phyloP scores from a whole-genome alignment of 2,888 invertebrate genomes.

The Keiferia lycopersicella region DNA sequence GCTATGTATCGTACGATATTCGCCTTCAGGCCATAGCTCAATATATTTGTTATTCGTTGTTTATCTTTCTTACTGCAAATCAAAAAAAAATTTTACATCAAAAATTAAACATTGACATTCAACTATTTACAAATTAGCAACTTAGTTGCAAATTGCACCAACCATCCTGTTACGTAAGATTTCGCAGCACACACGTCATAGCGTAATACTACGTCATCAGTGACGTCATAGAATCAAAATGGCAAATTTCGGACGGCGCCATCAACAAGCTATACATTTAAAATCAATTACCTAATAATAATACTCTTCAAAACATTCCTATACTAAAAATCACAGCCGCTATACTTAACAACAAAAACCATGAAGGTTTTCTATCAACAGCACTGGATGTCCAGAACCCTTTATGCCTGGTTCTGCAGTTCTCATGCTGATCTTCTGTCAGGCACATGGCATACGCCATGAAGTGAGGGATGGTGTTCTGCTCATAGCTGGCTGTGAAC shows the following conservation, averaged over 20 bases:
- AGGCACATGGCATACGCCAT: slow-evolving; percentile 88
- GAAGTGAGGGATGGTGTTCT: slow-evolving; percentile 88
- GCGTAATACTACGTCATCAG: background rate
- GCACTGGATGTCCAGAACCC: slow-evolving; percentile 42
- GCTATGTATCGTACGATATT: too few species aligned
- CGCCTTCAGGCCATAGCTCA: too few species aligned
- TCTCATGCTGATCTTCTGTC: slow-evolving; percentile 71
- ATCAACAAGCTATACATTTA: slow-evolving; percentile 14
- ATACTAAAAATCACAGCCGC: slow-evolving; percentile 54
- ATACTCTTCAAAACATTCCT: slow-evolving; percentile 33
- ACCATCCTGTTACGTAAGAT: background rate
- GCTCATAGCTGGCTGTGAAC: slow-evolving; percentile 89
- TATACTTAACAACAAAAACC: slow-evolving; percentile 35
- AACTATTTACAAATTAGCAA: too few species aligned
- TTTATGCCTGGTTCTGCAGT: slow-evolving; percentile 44
- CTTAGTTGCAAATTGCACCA: too few species aligned
- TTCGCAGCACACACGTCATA: background rate
- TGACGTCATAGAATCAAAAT: slow-evolving; percentile 5
- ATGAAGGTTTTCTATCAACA: slow-evolving; percentile 28
- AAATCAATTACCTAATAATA: slow-evolving; percentile 20
- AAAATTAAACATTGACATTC: too few species aligned
- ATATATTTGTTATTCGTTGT: too few species aligned
- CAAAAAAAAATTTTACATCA: too few species aligned
- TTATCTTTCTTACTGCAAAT: too few species aligned
- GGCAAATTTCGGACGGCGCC: slow-evolving; percentile 2